Evolutionary conservation across 2,113 vertebrate species (phyloP).

Genomic region (Synodontis membranacea): DNA sequence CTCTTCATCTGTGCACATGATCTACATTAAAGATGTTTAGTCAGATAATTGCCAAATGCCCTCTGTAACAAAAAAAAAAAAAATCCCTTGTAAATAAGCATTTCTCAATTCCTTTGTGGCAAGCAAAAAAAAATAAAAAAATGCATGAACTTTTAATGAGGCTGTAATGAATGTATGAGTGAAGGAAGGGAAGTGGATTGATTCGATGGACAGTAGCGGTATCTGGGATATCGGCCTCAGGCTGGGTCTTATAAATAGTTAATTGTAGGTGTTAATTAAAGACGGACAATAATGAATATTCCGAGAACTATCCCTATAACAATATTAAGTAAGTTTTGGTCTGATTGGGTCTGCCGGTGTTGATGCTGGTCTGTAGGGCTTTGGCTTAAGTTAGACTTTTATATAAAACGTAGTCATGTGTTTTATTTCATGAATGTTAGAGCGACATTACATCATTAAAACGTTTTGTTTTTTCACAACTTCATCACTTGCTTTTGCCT

Average conservation of each 20-base stretch:
- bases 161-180: conserved; percentile 20
- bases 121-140: conserved; percentile 38
- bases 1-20: conserved; percentile 9
- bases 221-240: neutral
- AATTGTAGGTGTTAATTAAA: conserved; percentile 18
- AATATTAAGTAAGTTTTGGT: neutral
- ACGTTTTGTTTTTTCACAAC: neutral
- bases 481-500: neutral
- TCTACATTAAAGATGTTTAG: conserved; percentile 29
- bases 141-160: conserved; percentile 28
- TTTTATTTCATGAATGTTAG: neutral
- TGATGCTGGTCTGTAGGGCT: neutral
- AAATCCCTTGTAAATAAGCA: conserved; percentile 17
- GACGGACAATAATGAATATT: conserved; percentile 1
- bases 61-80: no score
- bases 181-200: conserved; percentile 2
- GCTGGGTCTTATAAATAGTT: conserved; percentile 21
- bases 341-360: neutral
- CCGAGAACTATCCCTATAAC: neutral
- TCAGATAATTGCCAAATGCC: conserved; percentile 26
- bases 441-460: neutral
- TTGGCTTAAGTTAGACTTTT: neutral
- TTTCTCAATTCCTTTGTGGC: neutral
- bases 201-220: conserved; percentile 3
- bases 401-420: neutral